Evolutionary conservation across 2,797 vertebrate species (phyloP), one percentile per base, ranked within the genome.

Genomic region (Gorsachius magnificus): DNA sequence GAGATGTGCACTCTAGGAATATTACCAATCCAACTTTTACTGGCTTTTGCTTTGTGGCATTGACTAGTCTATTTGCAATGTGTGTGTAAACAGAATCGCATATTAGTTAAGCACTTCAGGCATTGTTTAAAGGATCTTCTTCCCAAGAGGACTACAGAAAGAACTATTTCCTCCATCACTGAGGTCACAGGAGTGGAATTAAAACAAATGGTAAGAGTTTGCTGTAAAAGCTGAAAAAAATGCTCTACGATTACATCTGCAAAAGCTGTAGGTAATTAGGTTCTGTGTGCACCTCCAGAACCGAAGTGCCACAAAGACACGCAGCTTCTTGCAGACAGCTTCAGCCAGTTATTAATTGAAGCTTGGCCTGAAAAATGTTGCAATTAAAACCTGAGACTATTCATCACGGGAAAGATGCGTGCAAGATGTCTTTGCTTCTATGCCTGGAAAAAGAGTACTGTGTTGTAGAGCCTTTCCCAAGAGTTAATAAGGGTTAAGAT

Each of bases 121-220:
- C 8, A n/a, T 74, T 63, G 50, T 60, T 87, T 89, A 93, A 91
- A 94, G n/a, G 64, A 71, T 64, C 25, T 80, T 88, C 69, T 91
- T 81, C 35, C 70, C 53, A 65, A 89, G 69, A 92, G 70, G 41
- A 87, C 77, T 69, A 58, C 38, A 76, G 74, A 79, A 90, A 79
- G 26, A 85, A 77, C 26, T 22, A 24, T 85, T 94, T 94, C 79
- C 45, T 83, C 45, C 48, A 36, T n/a, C 8, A 4, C 71, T 89
- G 89, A 92, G 29, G 68, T 92, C 84, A 83, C 29, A 71, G 71
- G 24, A 92, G 26, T 78, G 81, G 82, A 93, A 83, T 89, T 89
- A 93, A 92, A 95, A 85, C 38, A 78, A 87, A 81, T 43, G n/a
- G 25, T 36, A 89, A 92, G 29, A 53, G 25, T 72, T 85, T 86